Percentiles rank a stretch among this genome's conserved stretches.
phyloP scores from a whole-genome alignment of 2,888 invertebrate genomes.

The Furcula furcula region DNA sequence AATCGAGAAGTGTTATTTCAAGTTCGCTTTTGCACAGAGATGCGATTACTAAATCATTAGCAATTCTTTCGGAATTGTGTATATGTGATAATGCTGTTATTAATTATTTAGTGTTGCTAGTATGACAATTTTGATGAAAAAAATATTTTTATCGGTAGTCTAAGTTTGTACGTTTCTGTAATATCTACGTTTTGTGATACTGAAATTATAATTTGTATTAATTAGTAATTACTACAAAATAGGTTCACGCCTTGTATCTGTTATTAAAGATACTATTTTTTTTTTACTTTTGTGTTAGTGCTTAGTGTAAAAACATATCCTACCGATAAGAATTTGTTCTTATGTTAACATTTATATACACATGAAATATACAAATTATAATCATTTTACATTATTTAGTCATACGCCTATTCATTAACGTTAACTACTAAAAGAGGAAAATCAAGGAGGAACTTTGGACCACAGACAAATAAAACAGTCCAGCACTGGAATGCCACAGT shows the following conservation, averaged over 20 bases:
- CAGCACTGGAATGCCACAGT: slow-evolving; percentile 16
- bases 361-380: slow-evolving; percentile 27
- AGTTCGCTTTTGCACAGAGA: no score
- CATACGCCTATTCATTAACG: background rate
- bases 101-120: slow-evolving; percentile 2
- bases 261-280: no score
- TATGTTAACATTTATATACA: slow-evolving; percentile 19
- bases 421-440: slow-evolving; percentile 39
- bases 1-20: no score
- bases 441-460: slow-evolving; percentile 65
- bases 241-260: no score
- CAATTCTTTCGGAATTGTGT: no score
- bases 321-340: slow-evolving; percentile 16
- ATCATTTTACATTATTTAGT: slow-evolving; percentile 8
- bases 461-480: slow-evolving; percentile 30
- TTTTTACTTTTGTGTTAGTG: no score
- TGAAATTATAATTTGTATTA: no score
- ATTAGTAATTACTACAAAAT: no score
- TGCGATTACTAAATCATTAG: no score
- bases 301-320: slow-evolving; percentile 6
- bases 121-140: slow-evolving; percentile 12
- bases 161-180: slow-evolving; percentile 1
- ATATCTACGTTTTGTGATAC: no score
- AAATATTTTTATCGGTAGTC: slow-evolving; percentile 17
- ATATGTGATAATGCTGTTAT: no score